Conservation (phyloP, 1,140 invertebrate genomes). For the Trigoniulus corallinus region DNA sequence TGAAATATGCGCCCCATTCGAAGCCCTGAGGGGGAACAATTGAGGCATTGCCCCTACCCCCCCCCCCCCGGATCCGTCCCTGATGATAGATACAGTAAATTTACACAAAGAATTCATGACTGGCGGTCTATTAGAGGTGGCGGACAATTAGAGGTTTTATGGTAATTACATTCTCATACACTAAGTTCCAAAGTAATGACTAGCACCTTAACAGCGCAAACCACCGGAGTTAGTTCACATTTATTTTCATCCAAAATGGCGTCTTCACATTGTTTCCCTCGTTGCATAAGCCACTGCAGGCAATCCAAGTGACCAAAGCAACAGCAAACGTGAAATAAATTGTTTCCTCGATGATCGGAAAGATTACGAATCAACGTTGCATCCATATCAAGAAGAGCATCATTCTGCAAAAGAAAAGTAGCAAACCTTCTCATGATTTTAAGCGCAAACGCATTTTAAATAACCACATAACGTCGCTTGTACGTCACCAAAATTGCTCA, state of each 20-base stretch:
- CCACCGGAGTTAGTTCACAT: conserved; percentile 24
- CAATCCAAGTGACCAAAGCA: conserved; percentile 22
- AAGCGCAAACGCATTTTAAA: no score
- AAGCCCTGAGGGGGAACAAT: no score
- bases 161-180: background rate
- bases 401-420: conserved; percentile 18
- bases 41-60: background rate
- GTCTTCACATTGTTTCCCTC: conserved; percentile 18
- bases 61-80: no score
- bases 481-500: no score
- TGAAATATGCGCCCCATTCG: no score
- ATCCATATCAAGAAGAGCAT: conserved; percentile 24
- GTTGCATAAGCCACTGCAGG: conserved; percentile 23
- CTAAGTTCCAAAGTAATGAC: background rate
- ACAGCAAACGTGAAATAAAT: conserved; percentile 26
- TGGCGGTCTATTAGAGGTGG: no score
- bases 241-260: conserved; percentile 28
- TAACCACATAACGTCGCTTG: no score
- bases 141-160: background rate
- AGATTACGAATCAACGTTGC: conserved; percentile 27
- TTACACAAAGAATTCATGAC: no score
- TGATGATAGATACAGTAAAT: no score
- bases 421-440: conserved; percentile 4
- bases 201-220: conserved; percentile 25
- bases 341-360: conserved; percentile 28